A percentile compares a stretch with the other conserved stretches of the same genome.
phyloP scores from a whole-genome alignment of 2,797 vertebrate genomes.

The Galago senegalensis region DNA sequence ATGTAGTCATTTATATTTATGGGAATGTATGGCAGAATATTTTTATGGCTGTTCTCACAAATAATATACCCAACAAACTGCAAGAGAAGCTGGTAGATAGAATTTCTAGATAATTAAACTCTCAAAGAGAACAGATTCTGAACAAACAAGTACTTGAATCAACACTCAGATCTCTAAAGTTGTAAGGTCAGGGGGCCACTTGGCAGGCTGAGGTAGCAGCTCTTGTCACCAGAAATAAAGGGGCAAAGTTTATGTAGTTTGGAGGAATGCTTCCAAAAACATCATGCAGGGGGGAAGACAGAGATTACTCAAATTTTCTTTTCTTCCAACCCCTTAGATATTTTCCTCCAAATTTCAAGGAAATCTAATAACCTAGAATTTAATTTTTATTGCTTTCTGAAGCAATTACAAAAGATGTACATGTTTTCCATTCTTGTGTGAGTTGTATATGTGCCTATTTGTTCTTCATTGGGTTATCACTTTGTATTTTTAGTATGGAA shows the following conservation, averaged over 20 bases:
- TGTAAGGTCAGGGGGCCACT: background rate
- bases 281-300: background rate
- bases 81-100: slow-evolving; percentile 50
- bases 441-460: background rate
- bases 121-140: slow-evolving; percentile 49
- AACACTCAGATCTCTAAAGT: background rate
- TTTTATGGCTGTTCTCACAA: background rate
- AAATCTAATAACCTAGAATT: slow-evolving; percentile 49
- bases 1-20: background rate
- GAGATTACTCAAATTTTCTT: background rate
- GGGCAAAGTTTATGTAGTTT: background rate
- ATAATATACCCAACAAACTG: slow-evolving; percentile 24
- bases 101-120: slow-evolving; percentile 71
- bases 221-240: slow-evolving; percentile 1
- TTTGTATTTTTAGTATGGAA: slow-evolving; percentile 64
- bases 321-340: background rate
- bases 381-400: slow-evolving; percentile 62
- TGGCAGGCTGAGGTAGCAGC: background rate
- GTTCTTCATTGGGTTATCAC: background rate
- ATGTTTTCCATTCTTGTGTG: slow-evolving; percentile 29
- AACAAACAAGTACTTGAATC: slow-evolving; percentile 34
- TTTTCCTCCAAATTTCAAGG: slow-evolving; percentile 55
- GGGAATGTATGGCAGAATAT: background rate
- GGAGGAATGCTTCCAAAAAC: background rate
- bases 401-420: background rate